Percentiles rank a stretch among this genome's conserved stretches.
phyloP scores from a whole-genome alignment of 2,888 invertebrate genomes.

The Xestia rhomboidea region DNA sequence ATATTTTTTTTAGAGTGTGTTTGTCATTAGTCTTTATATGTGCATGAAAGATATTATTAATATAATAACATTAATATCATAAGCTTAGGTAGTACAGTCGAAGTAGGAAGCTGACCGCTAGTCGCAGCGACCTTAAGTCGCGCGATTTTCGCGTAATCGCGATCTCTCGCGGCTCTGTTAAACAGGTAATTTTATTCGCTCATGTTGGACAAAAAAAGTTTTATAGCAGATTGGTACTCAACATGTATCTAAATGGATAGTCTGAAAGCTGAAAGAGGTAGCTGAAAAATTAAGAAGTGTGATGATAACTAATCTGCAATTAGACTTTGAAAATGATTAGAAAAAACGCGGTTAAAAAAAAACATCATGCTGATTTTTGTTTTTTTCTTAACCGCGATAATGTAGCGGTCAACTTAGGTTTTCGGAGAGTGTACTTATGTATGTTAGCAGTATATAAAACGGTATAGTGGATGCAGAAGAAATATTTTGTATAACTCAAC shows the following conservation, averaged over 20 bases:
- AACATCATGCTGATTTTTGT: constrained; percentile 40
- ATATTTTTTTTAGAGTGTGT: constrained; percentile 86
- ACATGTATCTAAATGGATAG: constrained; percentile 35
- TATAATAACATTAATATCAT: constrained; percentile 77
- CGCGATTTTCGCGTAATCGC: constrained; percentile 47
- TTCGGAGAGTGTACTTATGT: constrained; percentile 63
- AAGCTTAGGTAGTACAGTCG: constrained; percentile 77
- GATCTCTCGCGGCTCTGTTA: constrained; percentile 56
- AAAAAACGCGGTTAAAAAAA: constrained; percentile 35
- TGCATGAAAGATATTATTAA: constrained; percentile 88
- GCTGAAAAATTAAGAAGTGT: constrained; percentile 56
- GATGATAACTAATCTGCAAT: constrained; percentile 63
- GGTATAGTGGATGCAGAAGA: constrained; percentile 61
- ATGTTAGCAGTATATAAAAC: constrained; percentile 63
- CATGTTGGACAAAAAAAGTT: constrained; percentile 53
- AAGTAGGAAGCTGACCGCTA: constrained; percentile 70
- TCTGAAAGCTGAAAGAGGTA: constrained; percentile 52
- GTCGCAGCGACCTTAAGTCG: constrained; percentile 49
- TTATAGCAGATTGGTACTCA: constrained; percentile 60
- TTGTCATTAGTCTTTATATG: constrained; percentile 90
- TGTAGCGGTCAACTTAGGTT: constrained; percentile 63
- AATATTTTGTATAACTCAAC: constrained; percentile 17
- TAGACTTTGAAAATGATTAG: constrained; percentile 52
- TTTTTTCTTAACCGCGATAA: constrained; percentile 23
- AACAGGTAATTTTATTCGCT: constrained; percentile 53